Conservation (phyloP, 2,888 invertebrate genomes). For the Dynastes hyllus region DNA sequence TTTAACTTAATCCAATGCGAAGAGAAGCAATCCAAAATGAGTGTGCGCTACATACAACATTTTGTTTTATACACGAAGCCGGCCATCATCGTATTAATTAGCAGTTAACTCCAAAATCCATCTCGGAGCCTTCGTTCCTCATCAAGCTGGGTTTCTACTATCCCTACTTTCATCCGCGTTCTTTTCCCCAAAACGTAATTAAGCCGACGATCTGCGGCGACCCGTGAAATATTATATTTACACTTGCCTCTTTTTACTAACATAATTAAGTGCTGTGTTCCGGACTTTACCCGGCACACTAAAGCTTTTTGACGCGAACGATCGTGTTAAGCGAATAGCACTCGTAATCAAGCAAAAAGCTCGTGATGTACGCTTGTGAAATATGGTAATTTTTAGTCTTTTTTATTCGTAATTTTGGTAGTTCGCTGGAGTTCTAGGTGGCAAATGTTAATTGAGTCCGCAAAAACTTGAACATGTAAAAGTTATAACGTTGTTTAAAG, state of each 20-base stretch:
- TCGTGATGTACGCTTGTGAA: no score
- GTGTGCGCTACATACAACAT: constrained; percentile 1
- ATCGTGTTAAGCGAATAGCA: no score
- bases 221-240: constrained; percentile 28
- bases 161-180: not conserved
- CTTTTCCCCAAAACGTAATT: constrained; percentile 8
- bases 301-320: not conserved
- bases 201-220: constrained; percentile 16
- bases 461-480: no score
- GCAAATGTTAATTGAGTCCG: no score
- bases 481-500: no score
- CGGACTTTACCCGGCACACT: not conserved
- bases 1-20: not conserved
- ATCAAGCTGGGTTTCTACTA: not conserved
- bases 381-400: no score
- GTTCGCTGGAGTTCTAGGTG: no score
- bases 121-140: not conserved
- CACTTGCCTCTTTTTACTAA: constrained; percentile 18
- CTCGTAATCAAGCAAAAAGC: no score
- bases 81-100: constrained; percentile 24
- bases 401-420: no score
- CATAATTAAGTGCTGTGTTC: constrained; percentile 13
- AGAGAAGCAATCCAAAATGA: constrained; percentile 9
- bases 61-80: constrained; percentile 12
- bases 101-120: constrained; percentile 28